phyloP scores from a whole-genome alignment of 2,113 vertebrate genomes.

The Sprattus sprattus region DNA sequence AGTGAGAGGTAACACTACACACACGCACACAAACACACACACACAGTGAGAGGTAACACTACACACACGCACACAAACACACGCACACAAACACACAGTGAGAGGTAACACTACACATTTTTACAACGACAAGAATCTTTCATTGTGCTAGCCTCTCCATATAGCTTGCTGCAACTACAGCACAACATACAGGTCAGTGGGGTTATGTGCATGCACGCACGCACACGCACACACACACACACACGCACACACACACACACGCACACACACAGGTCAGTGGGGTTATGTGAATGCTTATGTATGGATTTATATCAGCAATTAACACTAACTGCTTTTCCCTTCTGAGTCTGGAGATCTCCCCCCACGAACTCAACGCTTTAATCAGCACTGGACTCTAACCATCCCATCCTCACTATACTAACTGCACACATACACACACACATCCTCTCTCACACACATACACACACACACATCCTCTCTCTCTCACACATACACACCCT shows the following conservation, averaged over 20 bases:
- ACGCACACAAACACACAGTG: too few relatives aligned
- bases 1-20: background rate
- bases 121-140: background rate
- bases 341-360: background rate
- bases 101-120: background rate
- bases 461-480: background rate
- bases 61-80: too few relatives aligned
- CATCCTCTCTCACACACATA: background rate
- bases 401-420: background rate
- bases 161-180: background rate
- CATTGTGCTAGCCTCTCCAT: background rate
- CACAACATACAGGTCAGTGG: background rate
- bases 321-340: background rate
- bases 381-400: background rate
- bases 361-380: background rate
- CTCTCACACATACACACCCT: background rate
- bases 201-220: too few relatives aligned
- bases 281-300: background rate
- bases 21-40: too few relatives aligned
- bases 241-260: too few relatives aligned
- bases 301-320: background rate
- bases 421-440: background rate
- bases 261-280: background rate
- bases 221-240: too few relatives aligned
- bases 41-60: background rate